Evolutionary conservation across 2,888 invertebrate species (phyloP), one percentile per base, ranked within the genome.

Genomic region (Anorthoa munda): DNA sequence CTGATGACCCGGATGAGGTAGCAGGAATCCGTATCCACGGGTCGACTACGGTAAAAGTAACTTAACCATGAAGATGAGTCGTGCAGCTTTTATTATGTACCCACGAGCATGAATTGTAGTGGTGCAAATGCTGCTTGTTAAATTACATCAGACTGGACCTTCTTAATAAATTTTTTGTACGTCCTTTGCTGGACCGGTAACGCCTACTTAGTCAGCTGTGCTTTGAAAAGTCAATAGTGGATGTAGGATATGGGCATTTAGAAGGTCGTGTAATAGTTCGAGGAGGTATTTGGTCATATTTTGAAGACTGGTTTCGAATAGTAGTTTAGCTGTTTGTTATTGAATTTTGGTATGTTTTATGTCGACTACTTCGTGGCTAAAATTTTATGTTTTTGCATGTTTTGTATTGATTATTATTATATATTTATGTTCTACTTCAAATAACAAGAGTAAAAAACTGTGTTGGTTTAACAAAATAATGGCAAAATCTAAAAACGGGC

Each of bases 201-300:
- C 65, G 65, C 85, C 78, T 82, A 82, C 85, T 70, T 65, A 68
- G 67, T 68, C 82, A 82, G 82, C 85, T 82, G 82, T 59, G 78
- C 56, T 70, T 65, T 51, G 58, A 59, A 71, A 72, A 72, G 85
- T 85, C 83, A 85, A 85, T 46, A 85, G 58, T 59, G 17, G 56
- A 63, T 70, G 66, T 69, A 53, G 64, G 60, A 71, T 85, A 85
- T 77, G 78, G 79, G 46, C 53, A 82, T 82, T 77, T 69, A 23
- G 85, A 82, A 82, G 85, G 82, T 85, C 85, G 56, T 59, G 11
- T 55, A 46, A 48, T 64, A 55, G 31, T 65, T 21, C 23, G 53
- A 53, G 17, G 18, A 56, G 56, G 17, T 56, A 56, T 74, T 67
- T 84, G 76, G 81, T 45, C 60, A 84, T 60, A 53, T 46, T 75